A percentile compares a stretch with the other conserved stretches of the same genome.
phyloP scores from a whole-genome alignment of 2,888 invertebrate genomes.

The Clistopyga incitator region DNA sequence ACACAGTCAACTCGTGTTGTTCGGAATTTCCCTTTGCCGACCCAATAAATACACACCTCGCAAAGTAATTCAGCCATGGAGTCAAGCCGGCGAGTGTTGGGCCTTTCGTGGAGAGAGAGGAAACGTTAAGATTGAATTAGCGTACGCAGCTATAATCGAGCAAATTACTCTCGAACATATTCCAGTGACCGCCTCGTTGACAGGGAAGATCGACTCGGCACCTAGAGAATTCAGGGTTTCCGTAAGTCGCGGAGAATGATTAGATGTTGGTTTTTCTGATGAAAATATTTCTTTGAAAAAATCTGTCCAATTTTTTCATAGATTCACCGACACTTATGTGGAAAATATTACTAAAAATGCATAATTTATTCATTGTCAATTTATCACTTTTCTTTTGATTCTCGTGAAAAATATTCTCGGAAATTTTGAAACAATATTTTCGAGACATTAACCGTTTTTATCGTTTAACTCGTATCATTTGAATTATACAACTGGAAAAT shows the following conservation, averaged over 20 bases:
- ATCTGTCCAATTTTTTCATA: no score
- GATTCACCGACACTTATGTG: no score
- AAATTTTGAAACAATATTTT: no score
- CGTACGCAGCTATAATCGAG: slow-evolving; percentile 83
- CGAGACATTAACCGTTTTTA: no score
- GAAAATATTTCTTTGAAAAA: not conserved
- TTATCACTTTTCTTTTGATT: no score
- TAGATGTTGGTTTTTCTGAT: not conserved
- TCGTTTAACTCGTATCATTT: no score
- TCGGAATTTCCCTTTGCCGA: slow-evolving; percentile 78
- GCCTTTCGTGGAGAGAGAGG: slow-evolving; percentile 86
- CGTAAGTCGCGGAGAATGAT: slow-evolving; percentile 66
- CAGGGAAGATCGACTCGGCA: slow-evolving; percentile 86
- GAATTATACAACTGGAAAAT: no score
- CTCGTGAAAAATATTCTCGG: no score
- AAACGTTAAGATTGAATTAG: slow-evolving; percentile 77
- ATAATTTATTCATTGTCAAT: no score
- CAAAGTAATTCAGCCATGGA: slow-evolving; percentile 80
- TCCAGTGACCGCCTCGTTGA: slow-evolving; percentile 84
- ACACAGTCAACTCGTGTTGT: slow-evolving; percentile 69
- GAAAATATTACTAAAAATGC: no score
- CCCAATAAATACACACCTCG: slow-evolving; percentile 76
- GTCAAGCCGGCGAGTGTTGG: slow-evolving; percentile 87
- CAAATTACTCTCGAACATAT: slow-evolving; percentile 87
- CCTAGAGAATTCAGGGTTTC: slow-evolving; percentile 85